Evolutionary conservation across 1,140 invertebrate species (phyloP).

Genomic region (Onthophagus taurus): DNA sequence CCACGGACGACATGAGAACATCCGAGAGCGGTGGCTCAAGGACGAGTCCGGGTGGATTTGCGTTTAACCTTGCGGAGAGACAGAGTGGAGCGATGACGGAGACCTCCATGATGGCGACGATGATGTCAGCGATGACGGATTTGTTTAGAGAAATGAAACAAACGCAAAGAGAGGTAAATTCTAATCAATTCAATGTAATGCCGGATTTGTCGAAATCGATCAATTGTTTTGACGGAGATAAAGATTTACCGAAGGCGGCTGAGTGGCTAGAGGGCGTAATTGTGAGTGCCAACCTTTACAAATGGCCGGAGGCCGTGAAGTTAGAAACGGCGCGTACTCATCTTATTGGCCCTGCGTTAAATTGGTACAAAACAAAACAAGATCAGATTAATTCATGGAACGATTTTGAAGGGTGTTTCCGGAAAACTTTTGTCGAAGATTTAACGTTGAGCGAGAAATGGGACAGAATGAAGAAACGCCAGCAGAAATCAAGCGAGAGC

Average conservation of each 20-base stretch:
- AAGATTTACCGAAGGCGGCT: background rate
- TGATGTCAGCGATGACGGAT: too few species aligned
- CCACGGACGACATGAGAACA: too few species aligned
- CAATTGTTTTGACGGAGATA: background rate
- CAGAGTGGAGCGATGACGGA: too few species aligned
- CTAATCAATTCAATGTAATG: conserved; percentile 6
- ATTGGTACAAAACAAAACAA: conserved; percentile 8
- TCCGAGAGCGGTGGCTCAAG: too few species aligned
- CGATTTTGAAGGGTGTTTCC: conserved; percentile 14
- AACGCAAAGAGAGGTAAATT: too few species aligned
- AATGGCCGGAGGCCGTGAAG: conserved; percentile 11
- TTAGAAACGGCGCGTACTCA: conserved; percentile 9
- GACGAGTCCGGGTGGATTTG: too few species aligned
- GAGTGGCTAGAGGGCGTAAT: background rate
- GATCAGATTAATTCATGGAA: conserved; percentile 15
- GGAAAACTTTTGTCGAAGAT: conserved; percentile 18
- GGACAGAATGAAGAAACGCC: conserved; percentile 19
- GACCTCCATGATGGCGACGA: too few species aligned
- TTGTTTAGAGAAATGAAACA: too few species aligned
- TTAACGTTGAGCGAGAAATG: conserved; percentile 14
- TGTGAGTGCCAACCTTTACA: conserved; percentile 1
- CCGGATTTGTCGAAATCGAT: conserved; percentile 3
- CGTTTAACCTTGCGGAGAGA: too few species aligned
- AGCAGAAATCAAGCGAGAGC: conserved; percentile 17
- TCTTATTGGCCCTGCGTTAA: conserved; percentile 11